Evolutionary conservation across 1,140 invertebrate genomes (phyloP).

Genomic region (Bombus huntii): DNA sequence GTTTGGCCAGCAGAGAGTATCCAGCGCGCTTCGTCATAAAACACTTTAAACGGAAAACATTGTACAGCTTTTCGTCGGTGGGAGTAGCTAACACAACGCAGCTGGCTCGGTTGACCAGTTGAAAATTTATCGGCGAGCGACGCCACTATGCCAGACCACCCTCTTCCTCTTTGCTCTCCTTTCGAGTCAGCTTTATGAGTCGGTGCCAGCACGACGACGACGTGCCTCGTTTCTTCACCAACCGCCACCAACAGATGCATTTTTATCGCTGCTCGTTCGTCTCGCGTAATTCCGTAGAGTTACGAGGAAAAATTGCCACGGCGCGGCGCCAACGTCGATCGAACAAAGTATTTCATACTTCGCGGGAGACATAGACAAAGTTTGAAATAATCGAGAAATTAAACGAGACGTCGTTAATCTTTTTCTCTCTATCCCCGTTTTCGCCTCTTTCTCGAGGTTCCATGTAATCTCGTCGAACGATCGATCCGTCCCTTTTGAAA

Average conservation of each 20-base stretch:
- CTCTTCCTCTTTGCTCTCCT: neutral
- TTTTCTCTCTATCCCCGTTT: neutral
- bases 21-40: constrained; percentile 12
- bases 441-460: constrained; percentile 30
- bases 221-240: constrained; percentile 7
- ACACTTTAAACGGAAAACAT: constrained; percentile 29
- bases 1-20: constrained; percentile 6
- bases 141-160: neutral
- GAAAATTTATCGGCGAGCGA: constrained; percentile 28
- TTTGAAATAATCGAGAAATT: constrained; percentile 14
- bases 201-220: neutral
- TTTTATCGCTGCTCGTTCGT: constrained; percentile 23
- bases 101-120: constrained; percentile 8
- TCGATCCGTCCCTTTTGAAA: constrained; percentile 11
- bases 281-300: neutral
- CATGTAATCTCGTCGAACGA: constrained; percentile 34
- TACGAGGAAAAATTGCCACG: neutral
- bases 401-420: neutral
- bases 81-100: neutral
- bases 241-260: constrained; percentile 7
- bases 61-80: constrained; percentile 14
- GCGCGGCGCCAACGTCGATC: neutral
- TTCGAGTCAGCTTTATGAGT: constrained; percentile 5
- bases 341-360: neutral
- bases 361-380: neutral